Percentiles rank a stretch among this genome's conserved stretches.
phyloP scores from a whole-genome alignment of 2,113 vertebrate genomes.

The Sterna hirundo region DNA sequence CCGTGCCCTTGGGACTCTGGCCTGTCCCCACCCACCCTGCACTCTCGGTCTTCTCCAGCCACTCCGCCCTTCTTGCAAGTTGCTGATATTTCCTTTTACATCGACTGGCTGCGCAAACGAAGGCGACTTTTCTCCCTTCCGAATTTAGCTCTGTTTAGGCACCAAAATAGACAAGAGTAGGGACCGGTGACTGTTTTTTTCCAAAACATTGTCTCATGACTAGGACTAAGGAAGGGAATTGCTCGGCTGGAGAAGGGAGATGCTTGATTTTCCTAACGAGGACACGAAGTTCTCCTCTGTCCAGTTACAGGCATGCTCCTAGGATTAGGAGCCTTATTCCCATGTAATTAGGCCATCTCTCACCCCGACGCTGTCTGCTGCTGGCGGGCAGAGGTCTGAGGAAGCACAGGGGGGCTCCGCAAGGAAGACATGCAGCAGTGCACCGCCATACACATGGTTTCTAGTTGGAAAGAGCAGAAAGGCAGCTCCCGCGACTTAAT shows the following conservation, averaged over 20 bases:
- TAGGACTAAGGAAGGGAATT: background rate
- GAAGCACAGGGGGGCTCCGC: background rate
- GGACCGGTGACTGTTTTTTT: background rate
- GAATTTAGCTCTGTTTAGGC: slow-evolving; percentile 35
- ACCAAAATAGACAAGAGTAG: slow-evolving; percentile 26
- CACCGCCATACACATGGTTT: rapidly evolving
- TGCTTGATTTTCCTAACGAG: background rate
- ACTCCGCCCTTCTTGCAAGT: background rate
- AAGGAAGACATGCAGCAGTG: background rate
- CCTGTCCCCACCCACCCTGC: background rate
- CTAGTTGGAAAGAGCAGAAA: background rate
- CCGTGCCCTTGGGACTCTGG: background rate
- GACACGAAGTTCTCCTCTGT: background rate
- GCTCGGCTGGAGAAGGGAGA: background rate
- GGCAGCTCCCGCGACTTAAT: background rate
- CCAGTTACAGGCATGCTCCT: background rate
- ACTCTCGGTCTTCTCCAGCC: background rate
- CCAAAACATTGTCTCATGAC: slow-evolving; percentile 26
- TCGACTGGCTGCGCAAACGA: background rate
- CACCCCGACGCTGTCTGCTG: rapidly evolving
- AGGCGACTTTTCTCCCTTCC: background rate
- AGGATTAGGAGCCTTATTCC: background rate
- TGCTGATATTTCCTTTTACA: slow-evolving; percentile 15
- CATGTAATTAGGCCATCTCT: background rate
- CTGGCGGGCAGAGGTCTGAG: background rate